phyloP scores from a whole-genome alignment of 2,113 vertebrate species.

The Sapayoa aenigma region DNA sequence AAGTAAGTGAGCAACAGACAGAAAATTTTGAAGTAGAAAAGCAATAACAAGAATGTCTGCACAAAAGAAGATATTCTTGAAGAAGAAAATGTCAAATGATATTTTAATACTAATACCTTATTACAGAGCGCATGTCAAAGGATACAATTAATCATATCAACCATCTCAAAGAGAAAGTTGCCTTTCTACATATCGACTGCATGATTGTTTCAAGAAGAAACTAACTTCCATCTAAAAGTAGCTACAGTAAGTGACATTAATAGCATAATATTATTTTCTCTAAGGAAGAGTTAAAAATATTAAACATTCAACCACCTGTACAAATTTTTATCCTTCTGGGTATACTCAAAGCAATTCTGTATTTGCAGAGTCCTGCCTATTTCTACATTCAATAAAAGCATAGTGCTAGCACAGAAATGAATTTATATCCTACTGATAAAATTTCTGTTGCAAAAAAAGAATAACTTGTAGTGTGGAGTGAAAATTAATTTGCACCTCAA shows the following conservation, averaged over 20 bases:
- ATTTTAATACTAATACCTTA: background rate
- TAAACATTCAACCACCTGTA: background rate
- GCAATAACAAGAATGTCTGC: background rate
- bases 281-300: background rate
- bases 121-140: background rate
- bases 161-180: background rate
- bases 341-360: background rate
- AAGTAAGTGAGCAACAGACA: background rate
- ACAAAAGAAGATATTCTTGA: background rate
- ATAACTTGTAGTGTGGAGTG: slow-evolving; percentile 47
- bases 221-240: background rate
- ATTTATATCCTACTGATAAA: slow-evolving; percentile 5
- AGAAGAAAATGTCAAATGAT: background rate
- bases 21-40: background rate
- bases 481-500: slow-evolving; percentile 76
- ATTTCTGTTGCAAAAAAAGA: slow-evolving; percentile 39
- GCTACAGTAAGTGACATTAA: background rate
- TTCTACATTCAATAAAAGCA: background rate
- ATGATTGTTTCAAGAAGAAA: background rate
- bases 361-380: background rate
- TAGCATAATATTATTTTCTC: background rate
- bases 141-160: background rate
- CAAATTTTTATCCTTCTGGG: background rate
- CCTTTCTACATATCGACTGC: background rate
- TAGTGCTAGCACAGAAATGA: background rate